Conservation (phyloP, 2,797 vertebrate genomes). For the Brotula barbata region DNA sequence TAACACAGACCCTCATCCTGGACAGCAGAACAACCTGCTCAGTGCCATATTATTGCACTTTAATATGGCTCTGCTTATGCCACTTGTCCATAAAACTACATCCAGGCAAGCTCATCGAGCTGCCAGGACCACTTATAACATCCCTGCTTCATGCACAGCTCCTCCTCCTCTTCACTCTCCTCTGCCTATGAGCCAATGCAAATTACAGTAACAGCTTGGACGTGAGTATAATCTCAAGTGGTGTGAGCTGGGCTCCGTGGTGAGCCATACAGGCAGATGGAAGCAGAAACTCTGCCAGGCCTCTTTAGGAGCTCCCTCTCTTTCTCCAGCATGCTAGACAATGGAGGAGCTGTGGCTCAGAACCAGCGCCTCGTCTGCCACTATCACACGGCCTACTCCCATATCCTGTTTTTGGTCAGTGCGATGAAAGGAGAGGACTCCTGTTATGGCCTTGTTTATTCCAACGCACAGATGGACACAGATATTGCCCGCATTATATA, state of each 20-base stretch:
- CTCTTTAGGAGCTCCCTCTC: conserved; percentile 71
- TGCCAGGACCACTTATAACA: conserved; percentile 75
- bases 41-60: conserved; percentile 63
- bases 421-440: conserved; percentile 39
- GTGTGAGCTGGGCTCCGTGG: conserved; percentile 71
- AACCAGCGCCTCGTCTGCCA: conserved; percentile 65
- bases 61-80: conserved; percentile 60
- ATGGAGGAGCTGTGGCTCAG: conserved; percentile 66
- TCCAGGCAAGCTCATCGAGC: conserved; percentile 62
- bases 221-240: conserved; percentile 76
- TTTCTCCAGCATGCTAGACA: conserved; percentile 69
- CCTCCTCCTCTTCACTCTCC: conserved; percentile 66
- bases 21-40: conserved; percentile 57
- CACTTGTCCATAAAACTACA: conserved; percentile 63
- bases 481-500: conserved; percentile 24
- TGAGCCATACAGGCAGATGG: conserved; percentile 73
- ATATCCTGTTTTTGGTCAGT: conserved; percentile 43
- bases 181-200: conserved; percentile 76
- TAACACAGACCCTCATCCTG: conserved; percentile 46
- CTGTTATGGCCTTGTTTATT: conserved; percentile 40
- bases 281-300: conserved; percentile 69
- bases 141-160: conserved; percentile 72
- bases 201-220: conserved; percentile 82
- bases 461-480: conserved; percentile 49
- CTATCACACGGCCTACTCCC: conserved; percentile 48